phyloP scores from a whole-genome alignment of 53 echinoderm and acorn worm genomes.

The Paracentrotus lividus region DNA sequence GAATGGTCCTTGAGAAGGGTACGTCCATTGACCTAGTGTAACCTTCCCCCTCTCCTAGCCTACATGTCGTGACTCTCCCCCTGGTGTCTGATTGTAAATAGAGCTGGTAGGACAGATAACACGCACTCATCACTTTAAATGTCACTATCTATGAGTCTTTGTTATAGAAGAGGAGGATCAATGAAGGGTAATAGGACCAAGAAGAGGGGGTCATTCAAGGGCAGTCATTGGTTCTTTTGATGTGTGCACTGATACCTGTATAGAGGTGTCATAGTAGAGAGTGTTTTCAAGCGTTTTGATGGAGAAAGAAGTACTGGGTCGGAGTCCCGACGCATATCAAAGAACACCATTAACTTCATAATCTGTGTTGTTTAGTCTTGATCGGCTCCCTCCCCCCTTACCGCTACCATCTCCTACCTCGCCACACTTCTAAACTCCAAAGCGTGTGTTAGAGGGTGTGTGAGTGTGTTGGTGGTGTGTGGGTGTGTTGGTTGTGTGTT shows the following conservation, averaged over 20 bases:
- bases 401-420: too few relatives aligned
- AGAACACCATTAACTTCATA: too few relatives aligned
- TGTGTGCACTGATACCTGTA: background rate
- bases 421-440: too few relatives aligned
- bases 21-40: slow-evolving; percentile 52
- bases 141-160: slow-evolving; percentile 20
- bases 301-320: too few relatives aligned
- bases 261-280: too few relatives aligned
- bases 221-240: background rate
- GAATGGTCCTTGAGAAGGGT: background rate
- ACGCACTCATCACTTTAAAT: slow-evolving; percentile 37
- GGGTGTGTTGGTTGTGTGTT: too few relatives aligned
- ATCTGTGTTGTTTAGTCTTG: too few relatives aligned
- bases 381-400: too few relatives aligned
- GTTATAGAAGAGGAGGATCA: slow-evolving; percentile 20
- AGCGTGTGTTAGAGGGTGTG: too few relatives aligned
- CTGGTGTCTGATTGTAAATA: slow-evolving; percentile 49
- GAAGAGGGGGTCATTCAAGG: background rate
- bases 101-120: slow-evolving; percentile 56
- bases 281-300: too few relatives aligned
- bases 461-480: too few relatives aligned
- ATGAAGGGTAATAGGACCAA: background rate
- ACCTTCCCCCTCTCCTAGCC: slow-evolving; percentile 26
- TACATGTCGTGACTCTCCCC: slow-evolving; percentile 13
- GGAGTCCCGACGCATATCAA: too few relatives aligned